Percentiles rank a stretch among this genome's conserved stretches.
Evolutionary conservation across 2,888 invertebrate species (phyloP).

Genomic region (Drosophila tripunctata): DNA sequence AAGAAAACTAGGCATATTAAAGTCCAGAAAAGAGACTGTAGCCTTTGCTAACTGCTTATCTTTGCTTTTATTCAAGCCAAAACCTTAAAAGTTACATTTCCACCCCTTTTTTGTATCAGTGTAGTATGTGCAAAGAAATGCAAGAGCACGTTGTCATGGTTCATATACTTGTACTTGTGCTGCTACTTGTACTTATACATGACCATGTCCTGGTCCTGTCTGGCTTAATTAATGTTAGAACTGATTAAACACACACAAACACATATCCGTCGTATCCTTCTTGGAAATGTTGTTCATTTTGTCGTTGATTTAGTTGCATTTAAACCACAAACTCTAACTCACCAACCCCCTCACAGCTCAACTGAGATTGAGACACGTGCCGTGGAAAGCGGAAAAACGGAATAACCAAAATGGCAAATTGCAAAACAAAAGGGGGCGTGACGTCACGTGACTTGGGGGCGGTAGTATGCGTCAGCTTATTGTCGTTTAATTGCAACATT

Average conservation of each 20-base stretch:
- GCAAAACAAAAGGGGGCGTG: constrained; percentile 35
- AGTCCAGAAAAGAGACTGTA: too few species aligned
- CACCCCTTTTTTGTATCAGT: neutral
- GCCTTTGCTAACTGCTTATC: too few species aligned
- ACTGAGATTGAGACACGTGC: constrained; percentile 18
- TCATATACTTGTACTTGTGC: neutral
- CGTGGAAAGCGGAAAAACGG: constrained; percentile 18
- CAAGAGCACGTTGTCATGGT: constrained; percentile 52
- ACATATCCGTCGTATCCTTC: neutral
- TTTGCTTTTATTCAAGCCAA: too few species aligned
- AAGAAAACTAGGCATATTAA: too few species aligned
- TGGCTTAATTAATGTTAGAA: constrained; percentile 71
- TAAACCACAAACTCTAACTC: neutral
- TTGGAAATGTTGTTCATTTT: constrained; percentile 56
- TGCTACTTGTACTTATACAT: constrained; percentile 8
- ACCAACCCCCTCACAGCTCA: too few species aligned
- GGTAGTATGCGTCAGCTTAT: constrained; percentile 65
- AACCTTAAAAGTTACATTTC: too few species aligned
- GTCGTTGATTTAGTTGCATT: constrained; percentile 65
- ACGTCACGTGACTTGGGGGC: constrained; percentile 14
- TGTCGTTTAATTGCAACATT: constrained; percentile 71
- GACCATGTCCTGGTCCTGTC: constrained; percentile 43
- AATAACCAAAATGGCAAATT: constrained; percentile 45
- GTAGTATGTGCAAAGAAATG: constrained; percentile 17
- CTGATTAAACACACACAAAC: constrained; percentile 51